Evolutionary conservation across 1,140 invertebrate species (phyloP).

Genomic region (Nasonia longicornis): DNA sequence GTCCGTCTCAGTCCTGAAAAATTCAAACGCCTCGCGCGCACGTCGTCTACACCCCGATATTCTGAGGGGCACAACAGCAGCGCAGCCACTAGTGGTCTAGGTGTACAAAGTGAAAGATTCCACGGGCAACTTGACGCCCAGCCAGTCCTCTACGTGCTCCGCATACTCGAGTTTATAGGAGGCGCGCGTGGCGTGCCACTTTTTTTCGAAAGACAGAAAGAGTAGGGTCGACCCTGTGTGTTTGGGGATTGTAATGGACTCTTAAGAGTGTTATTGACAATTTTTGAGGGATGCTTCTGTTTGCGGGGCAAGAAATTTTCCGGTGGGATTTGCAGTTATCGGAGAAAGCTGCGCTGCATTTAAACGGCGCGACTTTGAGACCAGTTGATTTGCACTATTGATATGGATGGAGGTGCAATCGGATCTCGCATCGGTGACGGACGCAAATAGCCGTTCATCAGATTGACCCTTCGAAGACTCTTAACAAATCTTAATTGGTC

Average conservation of each 20-base stretch:
- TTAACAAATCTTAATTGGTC: too few species aligned
- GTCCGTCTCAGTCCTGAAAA: conserved; percentile 17
- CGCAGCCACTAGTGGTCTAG: background rate
- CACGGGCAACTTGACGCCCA: conserved; percentile 28
- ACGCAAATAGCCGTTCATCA: too few species aligned
- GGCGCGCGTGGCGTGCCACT: conserved; percentile 30
- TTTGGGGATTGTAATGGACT: background rate
- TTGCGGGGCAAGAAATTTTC: background rate
- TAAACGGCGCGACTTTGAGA: too few species aligned
- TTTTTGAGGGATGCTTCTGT: conserved; percentile 51
- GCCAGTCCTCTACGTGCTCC: conserved; percentile 36
- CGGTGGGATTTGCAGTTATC: too few species aligned
- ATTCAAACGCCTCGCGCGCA: conserved; percentile 29
- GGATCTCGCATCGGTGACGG: too few species aligned
- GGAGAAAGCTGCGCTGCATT: too few species aligned
- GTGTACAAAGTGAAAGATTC: conserved; percentile 46
- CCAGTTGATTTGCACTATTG: too few species aligned
- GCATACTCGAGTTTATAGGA: conserved; percentile 26
- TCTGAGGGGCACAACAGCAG: background rate
- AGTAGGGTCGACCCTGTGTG: background rate
- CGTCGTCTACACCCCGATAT: conserved; percentile 5
- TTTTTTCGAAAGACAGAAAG: background rate
- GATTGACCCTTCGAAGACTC: too few species aligned
- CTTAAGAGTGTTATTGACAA: conserved; percentile 52
- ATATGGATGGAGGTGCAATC: too few species aligned